A percentile compares a stretch with the other conserved stretches of the same genome.
These are phyloP conservation scores for Pseudocheirus occidentalis DNA, from an alignment of 2,797 vertebrate genomes.

Conservation along the genomic window DNA sequence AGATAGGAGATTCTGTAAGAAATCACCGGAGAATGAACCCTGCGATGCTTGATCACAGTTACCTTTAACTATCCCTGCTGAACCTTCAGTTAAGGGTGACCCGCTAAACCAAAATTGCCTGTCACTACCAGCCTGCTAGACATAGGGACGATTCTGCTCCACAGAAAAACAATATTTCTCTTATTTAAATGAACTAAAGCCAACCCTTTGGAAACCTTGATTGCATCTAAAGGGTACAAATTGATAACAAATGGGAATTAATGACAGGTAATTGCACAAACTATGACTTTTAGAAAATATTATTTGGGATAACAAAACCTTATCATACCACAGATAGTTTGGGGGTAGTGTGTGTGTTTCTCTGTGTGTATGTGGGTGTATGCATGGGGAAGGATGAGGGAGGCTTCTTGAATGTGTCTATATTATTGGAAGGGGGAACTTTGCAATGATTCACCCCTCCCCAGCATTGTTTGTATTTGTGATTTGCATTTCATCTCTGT, in stretches of 20 bases:
- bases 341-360: not conserved
- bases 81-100: constrained; percentile 73
- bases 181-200: constrained; percentile 78
- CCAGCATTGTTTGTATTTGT: constrained; percentile 49
- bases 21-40: constrained; percentile 67
- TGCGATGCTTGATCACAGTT: constrained; percentile 80
- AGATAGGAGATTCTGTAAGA: constrained; percentile 79
- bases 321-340: constrained; percentile 64
- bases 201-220: constrained; percentile 78
- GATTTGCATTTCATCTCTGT: not conserved
- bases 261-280: constrained; percentile 78
- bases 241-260: constrained; percentile 75
- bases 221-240: constrained; percentile 78
- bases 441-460: not conserved
- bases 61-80: constrained; percentile 78
- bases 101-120: constrained; percentile 74
- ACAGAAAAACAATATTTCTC: constrained; percentile 68
- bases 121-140: constrained; percentile 72
- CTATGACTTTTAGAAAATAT: constrained; percentile 41
- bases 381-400: not conserved
- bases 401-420: not conserved
- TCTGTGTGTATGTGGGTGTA: not conserved
- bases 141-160: constrained; percentile 51
- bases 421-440: not conserved
- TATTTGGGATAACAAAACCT: constrained; percentile 70